Evolutionary conservation across 1,140 invertebrate species (phyloP).

Genomic region (Uloborus diversus): DNA sequence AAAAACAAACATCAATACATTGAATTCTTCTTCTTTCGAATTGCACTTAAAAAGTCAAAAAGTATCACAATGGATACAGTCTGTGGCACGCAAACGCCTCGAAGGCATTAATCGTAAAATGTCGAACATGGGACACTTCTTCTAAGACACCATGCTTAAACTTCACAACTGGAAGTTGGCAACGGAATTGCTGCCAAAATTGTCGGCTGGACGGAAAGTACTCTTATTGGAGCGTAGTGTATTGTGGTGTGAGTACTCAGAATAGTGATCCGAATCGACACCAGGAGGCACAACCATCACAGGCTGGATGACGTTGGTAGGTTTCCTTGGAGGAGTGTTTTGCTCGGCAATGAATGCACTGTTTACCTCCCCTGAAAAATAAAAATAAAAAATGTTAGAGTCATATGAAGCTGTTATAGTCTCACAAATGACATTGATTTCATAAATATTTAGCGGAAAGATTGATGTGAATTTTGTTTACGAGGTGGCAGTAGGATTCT

Average conservation of each 20-base stretch:
- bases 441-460: no score
- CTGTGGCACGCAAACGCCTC: neutral
- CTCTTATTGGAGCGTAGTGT: conserved; percentile 43
- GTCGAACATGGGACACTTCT: neutral
- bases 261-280: conserved; percentile 52
- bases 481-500: no score
- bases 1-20: no score
- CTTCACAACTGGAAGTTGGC: conserved; percentile 50
- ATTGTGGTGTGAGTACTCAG: conserved; percentile 52
- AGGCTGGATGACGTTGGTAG: conserved; percentile 85
- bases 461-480: no score
- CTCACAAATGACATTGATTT: no score
- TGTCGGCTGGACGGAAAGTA: conserved; percentile 74
- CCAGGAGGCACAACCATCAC: conserved; percentile 66
- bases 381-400: conserved; percentile 25
- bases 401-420: no score
- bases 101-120: neutral
- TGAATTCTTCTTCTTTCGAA: conserved; percentile 16
- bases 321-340: conserved; percentile 81
- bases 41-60: conserved; percentile 25
- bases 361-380: conserved; percentile 82
- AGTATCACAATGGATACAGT: neutral
- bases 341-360: conserved; percentile 80
- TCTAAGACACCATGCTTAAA: neutral
- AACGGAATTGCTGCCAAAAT: conserved; percentile 63